phyloP scores from a whole-genome alignment of 2,797 vertebrate species.

The Amniataba percoides region DNA sequence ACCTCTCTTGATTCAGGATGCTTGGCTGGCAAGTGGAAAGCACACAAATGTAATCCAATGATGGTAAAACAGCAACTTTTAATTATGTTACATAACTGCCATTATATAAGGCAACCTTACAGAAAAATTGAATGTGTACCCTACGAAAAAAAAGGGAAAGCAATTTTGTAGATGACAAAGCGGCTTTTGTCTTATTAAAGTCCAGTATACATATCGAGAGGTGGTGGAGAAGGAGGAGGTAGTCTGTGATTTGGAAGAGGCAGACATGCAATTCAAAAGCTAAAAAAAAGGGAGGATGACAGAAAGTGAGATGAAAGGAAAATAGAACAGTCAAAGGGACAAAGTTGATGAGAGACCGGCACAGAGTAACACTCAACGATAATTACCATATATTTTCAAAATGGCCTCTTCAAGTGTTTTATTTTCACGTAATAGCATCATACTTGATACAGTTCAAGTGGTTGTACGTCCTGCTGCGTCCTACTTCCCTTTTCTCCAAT shows the following conservation, averaged over 20 bases:
- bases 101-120: constrained; percentile 66
- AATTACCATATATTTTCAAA: not conserved
- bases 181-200: constrained; percentile 44
- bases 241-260: not conserved
- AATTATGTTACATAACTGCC: constrained; percentile 75
- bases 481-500: not conserved
- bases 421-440: not conserved
- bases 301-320: not conserved
- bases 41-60: constrained; percentile 60
- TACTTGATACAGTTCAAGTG: not conserved
- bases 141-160: constrained; percentile 6
- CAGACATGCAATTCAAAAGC: constrained; percentile 12
- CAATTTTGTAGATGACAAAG: constrained; percentile 40
- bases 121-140: constrained; percentile 61
- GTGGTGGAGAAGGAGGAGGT: not conserved
- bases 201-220: constrained; percentile 11
- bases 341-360: not conserved
- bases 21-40: constrained; percentile 55
- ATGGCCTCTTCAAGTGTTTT: not conserved
- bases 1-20: constrained; percentile 54
- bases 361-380: not conserved
- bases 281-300: not conserved
- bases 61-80: constrained; percentile 68
- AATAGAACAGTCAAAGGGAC: not conserved
- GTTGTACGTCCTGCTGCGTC: not conserved